A percentile compares a stretch with the other conserved stretches of the same genome.
These are phyloP conservation scores for Liolophura sinensis DNA, from an alignment of 1,140 invertebrate species.

Conservation along the genomic window DNA sequence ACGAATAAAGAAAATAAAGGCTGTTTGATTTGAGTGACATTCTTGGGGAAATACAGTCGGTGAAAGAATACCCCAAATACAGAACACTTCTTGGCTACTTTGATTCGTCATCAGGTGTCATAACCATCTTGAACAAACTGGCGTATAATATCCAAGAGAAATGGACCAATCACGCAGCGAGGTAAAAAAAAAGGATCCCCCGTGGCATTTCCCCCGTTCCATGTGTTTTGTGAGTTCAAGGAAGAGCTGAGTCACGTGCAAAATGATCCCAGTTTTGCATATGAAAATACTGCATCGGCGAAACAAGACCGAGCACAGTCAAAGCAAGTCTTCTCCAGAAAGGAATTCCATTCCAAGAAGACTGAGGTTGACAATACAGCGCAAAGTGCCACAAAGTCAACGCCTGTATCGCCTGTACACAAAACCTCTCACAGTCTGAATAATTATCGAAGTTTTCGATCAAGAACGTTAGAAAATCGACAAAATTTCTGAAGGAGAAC, in stretches of 20 bases:
- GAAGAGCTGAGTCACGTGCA: constrained; percentile 12
- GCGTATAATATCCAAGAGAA: constrained; percentile 25
- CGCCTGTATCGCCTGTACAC: constrained; percentile 2
- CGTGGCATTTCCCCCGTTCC: constrained; percentile 22
- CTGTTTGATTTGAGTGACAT: constrained; percentile 29
- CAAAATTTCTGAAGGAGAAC: not conserved
- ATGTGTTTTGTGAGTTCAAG: constrained; percentile 21
- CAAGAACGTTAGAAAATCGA: not conserved
- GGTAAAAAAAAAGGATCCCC: constrained; percentile 17
- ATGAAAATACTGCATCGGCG: constrained; percentile 4
- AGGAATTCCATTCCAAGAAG: too few species aligned
- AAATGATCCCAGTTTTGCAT: constrained; percentile 25
- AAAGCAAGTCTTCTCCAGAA: too few species aligned
- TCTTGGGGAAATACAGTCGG: constrained; percentile 19
- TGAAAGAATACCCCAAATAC: constrained; percentile 17
- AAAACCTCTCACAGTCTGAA: constrained; percentile 5
- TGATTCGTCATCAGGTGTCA: constrained; percentile 23
- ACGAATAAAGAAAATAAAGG: constrained; percentile 16
- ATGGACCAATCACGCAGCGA: constrained; percentile 20
- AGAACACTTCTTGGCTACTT: constrained; percentile 18
- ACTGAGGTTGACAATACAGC: too few species aligned
- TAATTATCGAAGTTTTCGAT: constrained; percentile 2
- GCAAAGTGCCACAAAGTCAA: too few species aligned
- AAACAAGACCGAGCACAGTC: not conserved
- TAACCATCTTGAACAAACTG: constrained; percentile 23